Evolutionary conservation across 53 echinoderm and acorn worm species (phyloP), one percentile per base, ranked within the genome.

Genomic region (Echinarachnius parma): DNA sequence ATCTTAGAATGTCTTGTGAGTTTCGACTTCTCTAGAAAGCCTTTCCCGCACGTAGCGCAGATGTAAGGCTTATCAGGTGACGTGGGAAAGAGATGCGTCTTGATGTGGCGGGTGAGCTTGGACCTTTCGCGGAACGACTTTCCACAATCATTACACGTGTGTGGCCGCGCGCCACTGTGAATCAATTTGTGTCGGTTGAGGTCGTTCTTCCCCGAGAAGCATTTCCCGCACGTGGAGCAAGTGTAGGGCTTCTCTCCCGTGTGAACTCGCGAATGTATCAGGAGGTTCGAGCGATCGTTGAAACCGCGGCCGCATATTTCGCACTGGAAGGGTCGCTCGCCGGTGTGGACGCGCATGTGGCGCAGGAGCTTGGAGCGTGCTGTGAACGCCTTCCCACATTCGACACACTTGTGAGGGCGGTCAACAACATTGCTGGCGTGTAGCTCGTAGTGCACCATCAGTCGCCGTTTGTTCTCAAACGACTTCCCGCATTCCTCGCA

Each of bases 321-420:
- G 23, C 78, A 78, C 4, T 21, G 29, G 55, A 64, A 64, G 0
- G 78, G 65, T 1, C 37, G 33, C 26, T 78, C 78, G 16, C 78
- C 65, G 1, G 78, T 78, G 65, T 78, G 78, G 0, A 78, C 59
- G 1, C 63, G 44, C 54, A 65, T 34, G 30, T 78, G 78, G 1
- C 78, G 78, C 14, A 53, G 34, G 28, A 78, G 78, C 54, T 78
- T 63, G 2, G 53, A 53, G 9, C 53, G 31, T 4, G 53, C 39
- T 34, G 52, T 53, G n/a, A 78, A 78, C 11, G 63, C 64, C 65
- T 63, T 78, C 45, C 44, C 78, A 16, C 78, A 78, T 26, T 78
- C 37, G 3, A 34, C 64, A 14, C 78, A 78, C 19, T 64, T 49
- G 44, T 78, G 78, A 9, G 52, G 65, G 39, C 47, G 25, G 28